A percentile compares a stretch with the other conserved stretches of the same genome.
Conservation (phyloP, 1,140 invertebrate genomes). For the Micrasema longulum region DNA sequence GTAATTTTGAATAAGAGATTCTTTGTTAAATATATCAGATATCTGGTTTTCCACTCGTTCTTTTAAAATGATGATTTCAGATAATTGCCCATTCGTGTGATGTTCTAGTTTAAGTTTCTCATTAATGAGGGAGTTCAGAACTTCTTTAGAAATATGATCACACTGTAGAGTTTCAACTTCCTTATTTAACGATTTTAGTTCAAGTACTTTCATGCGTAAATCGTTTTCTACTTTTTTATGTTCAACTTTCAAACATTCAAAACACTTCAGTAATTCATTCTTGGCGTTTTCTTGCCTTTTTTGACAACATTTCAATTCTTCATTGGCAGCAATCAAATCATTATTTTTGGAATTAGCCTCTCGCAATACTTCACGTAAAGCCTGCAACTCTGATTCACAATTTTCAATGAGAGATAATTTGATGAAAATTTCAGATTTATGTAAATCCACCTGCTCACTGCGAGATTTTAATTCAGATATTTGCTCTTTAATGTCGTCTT, state of each 20-base stretch:
- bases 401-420: neutral
- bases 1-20: neutral
- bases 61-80: neutral
- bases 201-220: neutral
- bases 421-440: neutral
- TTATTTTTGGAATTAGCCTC: neutral
- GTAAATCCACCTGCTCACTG: neutral
- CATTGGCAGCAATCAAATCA: neutral
- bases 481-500: neutral
- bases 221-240: neutral
- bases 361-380: neutral
- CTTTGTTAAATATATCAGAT: neutral
- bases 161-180: neutral
- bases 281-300: neutral
- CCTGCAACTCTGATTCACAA: neutral
- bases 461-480: neutral
- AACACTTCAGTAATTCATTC: neutral
- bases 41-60: neutral
- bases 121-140: neutral
- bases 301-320: neutral
- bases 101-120: neutral
- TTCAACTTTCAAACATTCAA: neutral
- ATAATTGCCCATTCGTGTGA: neutral
- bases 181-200: neutral
- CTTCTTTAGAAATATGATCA: neutral